Base-by-base conservation (phyloP, 2,113 vertebrate species). In the Ceuthmochares aereus region DNA sequence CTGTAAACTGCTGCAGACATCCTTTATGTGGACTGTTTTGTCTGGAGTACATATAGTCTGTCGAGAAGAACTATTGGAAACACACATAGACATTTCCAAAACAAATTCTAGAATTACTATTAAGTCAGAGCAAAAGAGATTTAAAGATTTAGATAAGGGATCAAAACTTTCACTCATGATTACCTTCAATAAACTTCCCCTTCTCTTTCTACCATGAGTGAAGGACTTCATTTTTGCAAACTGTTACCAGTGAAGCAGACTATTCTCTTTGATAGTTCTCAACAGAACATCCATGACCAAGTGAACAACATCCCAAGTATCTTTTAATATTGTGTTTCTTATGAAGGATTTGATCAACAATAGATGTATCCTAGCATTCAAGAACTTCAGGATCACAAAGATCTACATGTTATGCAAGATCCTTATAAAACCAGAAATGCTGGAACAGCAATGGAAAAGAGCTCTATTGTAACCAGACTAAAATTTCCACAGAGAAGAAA, bases 401-500 rank as follows among this genome's bases (percentile, higher is more conserved):
- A 70, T 52, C 51, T 81, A 80, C 34, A 62, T 30, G 52, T 92
- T 89, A 95, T 43, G 32, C 76, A 93, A 95, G 34, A 78, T 49
- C 52, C 40, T 81, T 67, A 86, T 21, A 69, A 94, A 94, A 93
- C n/a, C 63, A 92, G 40, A 87, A 88, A 81, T 63, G 34, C 29
- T 59, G 22, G 20, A 90, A 87, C 45, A 91, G 81, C 54, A 90
- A 80, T 18, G 29, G 70, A 95, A 77, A 66, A 90, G 45, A 90
- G 59, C 51, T 86, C n/a, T 95, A 81, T 79, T 70, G 76, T 70
- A 92, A 95, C 55, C 37, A 90, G 83, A 89, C 76, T 84, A 75
- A 83, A 90, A 95, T 75, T 87, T 92, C 60, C 60, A 89, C 1
- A 1, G 80, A 89, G 59, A 75, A 93, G 59, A 78, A 95, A 95